Evolutionary conservation across 2,797 vertebrate genomes (phyloP).

Genomic region (Spinus pinus): DNA sequence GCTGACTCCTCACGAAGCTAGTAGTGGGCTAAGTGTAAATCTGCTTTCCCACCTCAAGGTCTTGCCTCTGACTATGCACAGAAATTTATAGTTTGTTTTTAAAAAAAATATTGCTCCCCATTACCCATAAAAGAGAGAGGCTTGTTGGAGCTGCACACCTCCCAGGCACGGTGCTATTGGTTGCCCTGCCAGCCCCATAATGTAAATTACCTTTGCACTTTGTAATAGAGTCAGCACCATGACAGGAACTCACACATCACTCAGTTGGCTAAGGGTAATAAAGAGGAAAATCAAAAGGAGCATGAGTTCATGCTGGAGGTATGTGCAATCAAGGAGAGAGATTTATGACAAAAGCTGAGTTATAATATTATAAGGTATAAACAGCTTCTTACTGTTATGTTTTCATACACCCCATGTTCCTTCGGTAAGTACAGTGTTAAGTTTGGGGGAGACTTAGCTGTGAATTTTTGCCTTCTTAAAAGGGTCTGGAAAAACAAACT

Average conservation of each 20-base stretch:
- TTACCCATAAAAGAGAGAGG: slow-evolving; percentile 46
- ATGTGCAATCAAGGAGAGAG: slow-evolving; percentile 63
- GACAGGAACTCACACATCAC: slow-evolving; percentile 78
- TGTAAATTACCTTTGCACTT: slow-evolving; percentile 76
- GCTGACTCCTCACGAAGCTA: background rate
- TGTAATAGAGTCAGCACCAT: slow-evolving; percentile 77
- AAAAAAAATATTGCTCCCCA: slow-evolving; percentile 1
- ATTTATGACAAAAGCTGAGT: slow-evolving; percentile 72
- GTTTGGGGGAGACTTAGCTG: slow-evolving; percentile 40
- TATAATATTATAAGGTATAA: slow-evolving; percentile 76
- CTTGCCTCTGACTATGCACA: background rate
- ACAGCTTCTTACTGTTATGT: slow-evolving; percentile 69
- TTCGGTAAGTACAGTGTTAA: slow-evolving; percentile 56
- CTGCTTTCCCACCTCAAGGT: background rate
- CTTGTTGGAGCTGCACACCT: slow-evolving; percentile 38
- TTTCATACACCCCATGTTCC: slow-evolving; percentile 37
- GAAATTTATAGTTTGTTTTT: slow-evolving; percentile 57
- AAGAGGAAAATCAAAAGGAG: slow-evolving; percentile 72
- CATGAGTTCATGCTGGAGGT: slow-evolving; percentile 65
- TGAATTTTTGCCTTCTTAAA: slow-evolving; percentile 37
- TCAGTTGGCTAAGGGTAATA: slow-evolving; percentile 74
- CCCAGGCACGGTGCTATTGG: slow-evolving; percentile 11
- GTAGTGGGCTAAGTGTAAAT: slow-evolving; percentile 11
- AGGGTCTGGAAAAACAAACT: slow-evolving; percentile 38
- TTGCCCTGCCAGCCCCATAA: slow-evolving; percentile 3